These are phyloP conservation scores for Parnassius glacialis DNA, from an alignment of 2,888 invertebrate genomes.

Conservation along the genomic window DNA sequence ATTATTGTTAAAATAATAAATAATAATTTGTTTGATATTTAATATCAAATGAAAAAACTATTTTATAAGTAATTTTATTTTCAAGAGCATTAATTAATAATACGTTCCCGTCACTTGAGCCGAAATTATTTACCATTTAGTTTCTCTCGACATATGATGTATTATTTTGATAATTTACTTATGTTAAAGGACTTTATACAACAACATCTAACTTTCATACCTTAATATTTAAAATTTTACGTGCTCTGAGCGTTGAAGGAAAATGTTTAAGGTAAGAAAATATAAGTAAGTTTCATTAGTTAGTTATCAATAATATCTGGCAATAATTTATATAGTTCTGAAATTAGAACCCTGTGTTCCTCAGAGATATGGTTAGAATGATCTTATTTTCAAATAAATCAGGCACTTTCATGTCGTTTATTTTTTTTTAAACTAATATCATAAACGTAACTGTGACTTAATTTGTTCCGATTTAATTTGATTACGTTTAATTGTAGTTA, in stretches of 20 bases:
- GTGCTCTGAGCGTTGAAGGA: conserved; percentile 17
- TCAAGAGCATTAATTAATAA: too few relatives aligned
- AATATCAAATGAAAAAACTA: too few relatives aligned
- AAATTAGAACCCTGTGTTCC: conserved; percentile 58
- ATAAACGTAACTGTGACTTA: neutral
- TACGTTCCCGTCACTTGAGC: conserved; percentile 20
- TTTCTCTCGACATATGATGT: conserved; percentile 17
- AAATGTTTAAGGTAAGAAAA: conserved; percentile 12
- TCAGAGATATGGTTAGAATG: conserved; percentile 57
- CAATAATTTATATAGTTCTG: conserved; percentile 2
- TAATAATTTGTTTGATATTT: too few relatives aligned
- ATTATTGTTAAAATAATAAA: too few relatives aligned
- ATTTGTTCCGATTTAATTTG: neutral
- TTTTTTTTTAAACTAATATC: conserved; percentile 2
- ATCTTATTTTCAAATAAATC: conserved; percentile 40
- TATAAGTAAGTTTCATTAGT: conserved; percentile 2
- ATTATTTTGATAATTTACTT: conserved; percentile 7
- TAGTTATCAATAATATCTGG: conserved; percentile 1
- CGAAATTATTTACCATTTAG: conserved; percentile 2
- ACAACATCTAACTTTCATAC: conserved; percentile 4
- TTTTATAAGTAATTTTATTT: too few relatives aligned
- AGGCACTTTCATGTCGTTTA: conserved; percentile 42
- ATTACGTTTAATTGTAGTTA: neutral
- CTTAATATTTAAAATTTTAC: conserved; percentile 9
- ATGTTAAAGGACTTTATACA: conserved; percentile 9